These are phyloP conservation scores for Sander lucioperca DNA, from an alignment of 2,113 vertebrate species.

Conservation along the genomic window DNA sequence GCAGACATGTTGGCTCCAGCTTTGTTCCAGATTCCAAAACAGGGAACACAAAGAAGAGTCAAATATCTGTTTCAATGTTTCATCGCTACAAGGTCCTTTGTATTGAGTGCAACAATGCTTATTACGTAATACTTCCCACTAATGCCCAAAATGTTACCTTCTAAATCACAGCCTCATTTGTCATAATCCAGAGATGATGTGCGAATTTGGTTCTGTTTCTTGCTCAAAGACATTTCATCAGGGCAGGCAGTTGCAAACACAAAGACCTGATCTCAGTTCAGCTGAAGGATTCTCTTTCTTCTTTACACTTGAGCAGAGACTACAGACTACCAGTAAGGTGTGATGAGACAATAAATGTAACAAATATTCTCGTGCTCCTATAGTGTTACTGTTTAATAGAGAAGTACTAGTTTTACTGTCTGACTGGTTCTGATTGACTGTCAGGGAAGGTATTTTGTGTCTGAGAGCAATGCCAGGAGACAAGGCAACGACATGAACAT, in stretches of 20 bases:
- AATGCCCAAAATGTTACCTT: background rate
- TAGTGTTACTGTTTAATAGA: conserved; percentile 48
- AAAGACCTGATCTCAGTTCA: background rate
- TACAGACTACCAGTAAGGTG: background rate
- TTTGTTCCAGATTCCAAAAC: background rate
- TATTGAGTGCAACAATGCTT: background rate
- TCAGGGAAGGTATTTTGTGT: conserved; percentile 57
- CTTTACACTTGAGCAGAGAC: background rate
- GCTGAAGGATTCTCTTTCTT: background rate
- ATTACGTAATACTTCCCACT: background rate
- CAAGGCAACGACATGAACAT: conserved; percentile 58
- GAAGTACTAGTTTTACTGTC: conserved; percentile 36
- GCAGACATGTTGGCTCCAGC: conserved; percentile 23
- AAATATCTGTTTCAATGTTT: conserved; percentile 7
- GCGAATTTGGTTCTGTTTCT: background rate
- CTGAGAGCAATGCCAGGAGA: conserved; percentile 64
- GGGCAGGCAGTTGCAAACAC: background rate
- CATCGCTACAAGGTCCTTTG: conserved; percentile 10
- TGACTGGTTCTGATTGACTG: conserved; percentile 55
- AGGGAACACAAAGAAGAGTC: conserved; percentile 4
- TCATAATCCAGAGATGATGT: background rate
- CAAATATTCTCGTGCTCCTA: conserved; percentile 15
- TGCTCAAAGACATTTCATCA: background rate
- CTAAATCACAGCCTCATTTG: conserved; percentile 7
- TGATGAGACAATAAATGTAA: conserved; percentile 31